Evolutionary conservation across 2,797 vertebrate genomes (phyloP), one percentile per base, ranked within the genome.

Genomic region (Syndactyla subalaris): DNA sequence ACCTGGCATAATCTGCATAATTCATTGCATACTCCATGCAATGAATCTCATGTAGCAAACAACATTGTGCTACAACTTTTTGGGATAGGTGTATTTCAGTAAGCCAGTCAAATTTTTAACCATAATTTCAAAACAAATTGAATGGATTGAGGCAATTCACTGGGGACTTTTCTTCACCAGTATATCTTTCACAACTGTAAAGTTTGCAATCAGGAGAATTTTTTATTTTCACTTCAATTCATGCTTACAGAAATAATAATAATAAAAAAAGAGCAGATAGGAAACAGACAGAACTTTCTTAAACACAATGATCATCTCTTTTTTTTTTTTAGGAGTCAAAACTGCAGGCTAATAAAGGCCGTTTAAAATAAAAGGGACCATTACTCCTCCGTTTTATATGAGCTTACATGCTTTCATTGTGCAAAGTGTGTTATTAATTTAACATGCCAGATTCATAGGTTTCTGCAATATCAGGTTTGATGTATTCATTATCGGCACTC

Each of bases 381-480:
- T 98, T 98, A 98, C 98, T 98, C 97, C 97, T 98, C 83, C 61
- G 97, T 97, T 98, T 98, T 98, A 98, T 98, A 98, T 97, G 97
- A 98, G 98, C 97, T 98, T 98, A 98, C 98, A 98, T 97, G 97
- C 98, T 98, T 98, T 98, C 97, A 98, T 97, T 98, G 98, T 98
- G 97, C 98, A 98, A 97, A 98, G 98, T 98, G 98, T 98, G 98
- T 99, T 99, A 99, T 99, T 99, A 99, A 99, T 99, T 99, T 99
- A 99, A 99, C 98, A 99, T 99, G 99, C 99, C 98, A 99, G 99
- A 99, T 99, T 99, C 99, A 99, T 99, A 99, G 99, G 99, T 99
- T 99, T 99, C 99, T 99, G 99, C 98, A 99, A 99, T 99, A 99
- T 98, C 98, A 98, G 98, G 98, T 99, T 98, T 98, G 98, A 99